These are phyloP conservation scores for Atopsyche davidsoni DNA, from an alignment of 1,140 invertebrate species.

Conservation along the genomic window DNA sequence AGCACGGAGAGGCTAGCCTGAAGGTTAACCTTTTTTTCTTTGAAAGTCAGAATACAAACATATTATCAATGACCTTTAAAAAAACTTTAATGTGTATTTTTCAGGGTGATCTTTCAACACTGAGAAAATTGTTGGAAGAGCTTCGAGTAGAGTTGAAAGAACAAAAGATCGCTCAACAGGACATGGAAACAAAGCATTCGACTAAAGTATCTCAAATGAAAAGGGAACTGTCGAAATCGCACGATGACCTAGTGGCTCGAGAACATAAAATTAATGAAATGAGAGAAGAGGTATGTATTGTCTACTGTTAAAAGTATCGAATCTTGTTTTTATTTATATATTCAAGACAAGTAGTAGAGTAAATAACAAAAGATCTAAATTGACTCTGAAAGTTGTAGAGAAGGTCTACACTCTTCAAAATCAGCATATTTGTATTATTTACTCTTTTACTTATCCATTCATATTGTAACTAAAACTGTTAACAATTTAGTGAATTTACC, in stretches of 20 bases:
- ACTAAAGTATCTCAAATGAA: conserved; percentile 45
- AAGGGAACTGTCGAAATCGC: conserved; percentile 44
- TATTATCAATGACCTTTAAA: not conserved
- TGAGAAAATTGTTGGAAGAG: conserved; percentile 39
- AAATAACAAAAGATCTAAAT: no score
- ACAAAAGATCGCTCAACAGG: conserved; percentile 41
- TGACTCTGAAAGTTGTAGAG: no score
- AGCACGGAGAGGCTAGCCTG: conserved; percentile 41
- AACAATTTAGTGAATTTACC: no score
- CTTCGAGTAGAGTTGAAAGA: conserved; percentile 43
- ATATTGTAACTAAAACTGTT: no score
- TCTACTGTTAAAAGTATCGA: no score
- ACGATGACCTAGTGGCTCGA: conserved; percentile 49
- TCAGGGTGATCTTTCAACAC: conserved; percentile 41
- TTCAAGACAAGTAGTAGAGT: no score
- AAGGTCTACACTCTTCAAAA: no score
- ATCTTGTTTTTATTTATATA: no score
- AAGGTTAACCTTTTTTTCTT: conserved; percentile 34
- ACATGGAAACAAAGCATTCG: conserved; percentile 41
- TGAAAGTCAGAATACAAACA: conserved; percentile 9
- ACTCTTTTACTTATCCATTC: no score
- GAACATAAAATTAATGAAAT: conserved; percentile 55
- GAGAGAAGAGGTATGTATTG: conserved; percentile 48
- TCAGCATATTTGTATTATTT: no score
- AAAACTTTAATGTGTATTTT: conserved; percentile 1